Base-by-base conservation (phyloP, 2,113 vertebrate genomes). In the Oncorhynchus masou region DNA sequence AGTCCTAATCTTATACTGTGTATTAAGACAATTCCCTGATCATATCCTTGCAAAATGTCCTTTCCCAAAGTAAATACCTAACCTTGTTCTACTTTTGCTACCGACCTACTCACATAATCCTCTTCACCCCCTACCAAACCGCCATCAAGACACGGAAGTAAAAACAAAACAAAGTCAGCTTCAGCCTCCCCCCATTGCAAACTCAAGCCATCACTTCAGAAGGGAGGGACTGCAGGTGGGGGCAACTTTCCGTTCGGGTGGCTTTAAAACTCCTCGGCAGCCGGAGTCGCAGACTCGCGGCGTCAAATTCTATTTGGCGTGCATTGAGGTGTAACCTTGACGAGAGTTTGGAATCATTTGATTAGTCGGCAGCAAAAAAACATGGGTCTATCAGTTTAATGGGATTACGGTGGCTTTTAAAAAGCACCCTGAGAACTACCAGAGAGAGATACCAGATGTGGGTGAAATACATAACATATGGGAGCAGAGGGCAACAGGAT, bases 241-340 rank as follows among this genome's bases (percentile, higher is more conserved):
- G 76, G 85, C 77, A 90, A 88, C 83, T 86, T 79, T 74, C 81
- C 74, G 83, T 83, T 88, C 84, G 79, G 79, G 83, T 83, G 85
- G 85, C 81, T 79, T 89, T 85, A 87, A 45, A 88, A 87, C 74
- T 81, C 79, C 87, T 81, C 84, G 80, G 74, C 84, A 83, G 81
- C 49, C 75, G 15, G 13, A 54, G 51, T 45, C 39, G 39, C 39
- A 24, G 20, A 54, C 16, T 54, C 9, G 73, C 74, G 65, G 81
- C 84, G 88, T 89, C 83, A 85, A 91, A 93, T 91, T 87, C 79
- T 88, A 91, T 92, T 91, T 88, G 81, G 69, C 64, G 70, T 81
- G 84, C 83, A 87, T 89, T 86, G 83, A 85, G 73, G 60, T 57
- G 70, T 88, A 91, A 90, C 90, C 91, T 91, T 93, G 89, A 88